These are phyloP conservation scores for Holotrichia oblita DNA, from an alignment of 1,140 invertebrate genomes.

Conservation along the genomic window DNA sequence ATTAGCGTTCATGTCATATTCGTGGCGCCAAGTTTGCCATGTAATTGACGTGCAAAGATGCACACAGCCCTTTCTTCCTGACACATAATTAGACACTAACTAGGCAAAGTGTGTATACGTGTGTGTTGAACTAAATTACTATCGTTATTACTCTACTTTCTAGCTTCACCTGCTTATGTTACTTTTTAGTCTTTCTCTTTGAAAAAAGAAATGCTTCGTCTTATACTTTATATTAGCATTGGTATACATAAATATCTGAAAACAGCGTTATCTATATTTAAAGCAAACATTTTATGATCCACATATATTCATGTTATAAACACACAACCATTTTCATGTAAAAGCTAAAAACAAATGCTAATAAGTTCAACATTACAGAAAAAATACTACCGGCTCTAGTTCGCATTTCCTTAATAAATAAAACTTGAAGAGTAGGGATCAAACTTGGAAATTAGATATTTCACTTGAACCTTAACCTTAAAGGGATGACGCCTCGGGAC, in stretches of 20 bases:
- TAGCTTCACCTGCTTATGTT: background rate
- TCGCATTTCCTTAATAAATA: background rate
- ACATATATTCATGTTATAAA: background rate
- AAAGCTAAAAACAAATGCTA: too few species aligned
- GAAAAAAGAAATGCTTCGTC: background rate
- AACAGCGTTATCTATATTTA: too few species aligned
- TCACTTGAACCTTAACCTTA: constrained; percentile 30
- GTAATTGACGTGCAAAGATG: constrained; percentile 12
- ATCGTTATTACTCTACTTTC: background rate
- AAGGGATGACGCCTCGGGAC: background rate
- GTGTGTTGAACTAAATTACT: background rate
- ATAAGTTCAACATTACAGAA: too few species aligned
- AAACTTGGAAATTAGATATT: constrained; percentile 13
- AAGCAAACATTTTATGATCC: too few species aligned
- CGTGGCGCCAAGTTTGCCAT: background rate
- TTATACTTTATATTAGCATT: background rate
- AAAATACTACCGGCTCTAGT: background rate
- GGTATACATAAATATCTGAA: background rate
- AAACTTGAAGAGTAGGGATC: background rate
- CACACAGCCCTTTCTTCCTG: background rate
- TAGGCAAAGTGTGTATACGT: background rate
- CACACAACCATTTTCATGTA: too few species aligned
- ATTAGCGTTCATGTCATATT: background rate
- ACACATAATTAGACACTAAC: background rate
- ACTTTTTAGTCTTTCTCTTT: background rate